Conservation (phyloP, 1,140 invertebrate species). For the Zaprionus africanus region DNA sequence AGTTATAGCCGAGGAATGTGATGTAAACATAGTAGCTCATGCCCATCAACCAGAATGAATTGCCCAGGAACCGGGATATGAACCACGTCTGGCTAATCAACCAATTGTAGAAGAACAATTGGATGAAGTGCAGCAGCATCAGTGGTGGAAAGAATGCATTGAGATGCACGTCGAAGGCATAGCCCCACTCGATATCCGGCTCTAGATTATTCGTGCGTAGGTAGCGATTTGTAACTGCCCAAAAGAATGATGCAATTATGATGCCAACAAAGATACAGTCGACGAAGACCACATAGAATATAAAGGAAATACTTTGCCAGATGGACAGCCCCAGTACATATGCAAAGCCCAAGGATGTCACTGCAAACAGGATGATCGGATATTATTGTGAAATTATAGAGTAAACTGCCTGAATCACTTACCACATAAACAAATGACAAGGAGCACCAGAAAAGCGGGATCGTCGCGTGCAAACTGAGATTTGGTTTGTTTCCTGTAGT, state of each 20-base stretch:
- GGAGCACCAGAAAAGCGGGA: slow-evolving; percentile 98
- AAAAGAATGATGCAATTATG: slow-evolving; percentile 94
- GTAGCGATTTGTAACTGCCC: slow-evolving; percentile 94
- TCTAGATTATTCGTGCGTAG: slow-evolving; percentile 88
- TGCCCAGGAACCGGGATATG: slow-evolving; percentile 93
- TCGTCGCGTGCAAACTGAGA: slow-evolving; percentile 99
- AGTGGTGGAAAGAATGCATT: slow-evolving; percentile 98
- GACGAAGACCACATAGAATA: slow-evolving; percentile 96
- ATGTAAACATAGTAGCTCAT: slow-evolving; percentile 98
- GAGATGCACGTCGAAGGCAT: slow-evolving; percentile 99
- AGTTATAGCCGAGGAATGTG: slow-evolving; percentile 98
- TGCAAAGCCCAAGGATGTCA: slow-evolving; percentile 96
- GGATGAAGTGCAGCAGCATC: slow-evolving; percentile 96
- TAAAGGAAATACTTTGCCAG: slow-evolving; percentile 92
- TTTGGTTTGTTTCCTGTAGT: slow-evolving; percentile 99
- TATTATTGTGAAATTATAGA: neutral
- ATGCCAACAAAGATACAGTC: slow-evolving; percentile 96
- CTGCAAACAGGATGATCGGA: slow-evolving; percentile 85
- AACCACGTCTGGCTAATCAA: slow-evolving; percentile 91
- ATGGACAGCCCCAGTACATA: slow-evolving; percentile 91
- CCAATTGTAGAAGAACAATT: slow-evolving; percentile 94
- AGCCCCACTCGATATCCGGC: slow-evolving; percentile 98
- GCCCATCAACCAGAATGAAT: slow-evolving; percentile 97
- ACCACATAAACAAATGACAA: slow-evolving; percentile 94
- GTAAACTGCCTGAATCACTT: slow-evolving; percentile 82